Evolutionary conservation across 2,888 invertebrate species (phyloP).

Genomic region (Smittia sp.): DNA sequence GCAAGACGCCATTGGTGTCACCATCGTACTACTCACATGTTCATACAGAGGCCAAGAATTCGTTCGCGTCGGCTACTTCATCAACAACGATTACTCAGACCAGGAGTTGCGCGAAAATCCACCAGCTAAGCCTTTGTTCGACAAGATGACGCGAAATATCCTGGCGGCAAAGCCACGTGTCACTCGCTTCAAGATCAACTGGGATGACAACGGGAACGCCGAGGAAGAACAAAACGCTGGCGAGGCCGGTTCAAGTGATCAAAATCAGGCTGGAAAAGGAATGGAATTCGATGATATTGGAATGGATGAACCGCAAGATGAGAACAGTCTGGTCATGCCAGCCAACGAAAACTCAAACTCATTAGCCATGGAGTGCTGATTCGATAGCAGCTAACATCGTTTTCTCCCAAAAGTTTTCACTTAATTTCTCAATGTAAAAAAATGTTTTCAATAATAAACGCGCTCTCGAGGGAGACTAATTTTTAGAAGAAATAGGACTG

Average conservation of each 20-base stretch:
- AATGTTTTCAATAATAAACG: too few relatives aligned
- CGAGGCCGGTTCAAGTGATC: slow-evolving; percentile 27
- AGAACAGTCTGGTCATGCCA: slow-evolving; percentile 51
- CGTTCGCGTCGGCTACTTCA: slow-evolving; percentile 96
- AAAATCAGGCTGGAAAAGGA: not conserved
- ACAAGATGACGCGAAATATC: slow-evolving; percentile 72
- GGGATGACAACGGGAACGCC: slow-evolving; percentile 69
- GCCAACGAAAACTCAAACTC: slow-evolving; percentile 54
- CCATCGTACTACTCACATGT: slow-evolving; percentile 92
- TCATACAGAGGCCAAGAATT: slow-evolving; percentile 92
- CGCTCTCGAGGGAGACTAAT: too few relatives aligned
- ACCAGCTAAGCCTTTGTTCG: slow-evolving; percentile 87
- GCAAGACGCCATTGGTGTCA: slow-evolving; percentile 96
- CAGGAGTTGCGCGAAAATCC: slow-evolving; percentile 92
- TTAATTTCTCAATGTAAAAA: too few relatives aligned
- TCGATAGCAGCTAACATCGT: too few relatives aligned
- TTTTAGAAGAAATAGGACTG: too few relatives aligned
- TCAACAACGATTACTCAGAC: slow-evolving; percentile 95
- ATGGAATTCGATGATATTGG: slow-evolving; percentile 34
- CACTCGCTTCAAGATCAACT: slow-evolving; percentile 95
- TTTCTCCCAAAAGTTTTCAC: not conserved
- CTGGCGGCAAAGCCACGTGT: slow-evolving; percentile 87
- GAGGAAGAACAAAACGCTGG: slow-evolving; percentile 45
- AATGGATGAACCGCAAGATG: slow-evolving; percentile 45
- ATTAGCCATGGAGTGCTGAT: slow-evolving; percentile 51